Percentiles rank a stretch among this genome's conserved stretches.
phyloP scores from a whole-genome alignment of 1,140 invertebrate genomes.

The Papilio dardanus region DNA sequence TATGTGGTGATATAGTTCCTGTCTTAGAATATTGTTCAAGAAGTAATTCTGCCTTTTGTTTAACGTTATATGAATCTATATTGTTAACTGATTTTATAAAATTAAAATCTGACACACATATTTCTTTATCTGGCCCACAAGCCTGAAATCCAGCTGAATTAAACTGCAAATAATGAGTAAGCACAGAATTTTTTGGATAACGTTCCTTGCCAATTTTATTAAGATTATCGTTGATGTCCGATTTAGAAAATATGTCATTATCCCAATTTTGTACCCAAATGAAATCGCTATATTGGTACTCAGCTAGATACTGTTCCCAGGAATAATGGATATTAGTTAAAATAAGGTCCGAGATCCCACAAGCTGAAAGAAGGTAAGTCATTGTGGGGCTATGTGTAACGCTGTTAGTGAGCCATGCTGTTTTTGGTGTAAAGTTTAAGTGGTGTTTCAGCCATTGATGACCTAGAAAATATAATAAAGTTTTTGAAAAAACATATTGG shows the following conservation, averaged over 20 bases:
- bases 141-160: constrained; percentile 65
- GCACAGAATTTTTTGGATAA: constrained; percentile 61
- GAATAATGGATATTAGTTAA: constrained; percentile 88
- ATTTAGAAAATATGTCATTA: constrained; percentile 49
- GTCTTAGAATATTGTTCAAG: constrained; percentile 91
- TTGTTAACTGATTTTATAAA: constrained; percentile 80
- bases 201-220: constrained; percentile 73
- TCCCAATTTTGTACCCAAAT: constrained; percentile 91
- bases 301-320: constrained; percentile 92
- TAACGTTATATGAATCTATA: constrained; percentile 89
- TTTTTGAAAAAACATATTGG: background rate
- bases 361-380: constrained; percentile 86
- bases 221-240: constrained; percentile 83
- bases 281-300: constrained; percentile 90
- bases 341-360: constrained; percentile 86
- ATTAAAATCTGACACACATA: constrained; percentile 62
- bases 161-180: constrained; percentile 68
- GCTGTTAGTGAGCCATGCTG: constrained; percentile 90
- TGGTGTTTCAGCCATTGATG: constrained; percentile 91
- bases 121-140: constrained; percentile 59
- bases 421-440: constrained; percentile 86
- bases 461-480: constrained; percentile 79
- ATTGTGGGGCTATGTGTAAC: constrained; percentile 90
- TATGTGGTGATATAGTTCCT: constrained; percentile 91
- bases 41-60: constrained; percentile 89